Conservation (phyloP, 2,797 vertebrate genomes). For the Sorex maritimensis region DNA sequence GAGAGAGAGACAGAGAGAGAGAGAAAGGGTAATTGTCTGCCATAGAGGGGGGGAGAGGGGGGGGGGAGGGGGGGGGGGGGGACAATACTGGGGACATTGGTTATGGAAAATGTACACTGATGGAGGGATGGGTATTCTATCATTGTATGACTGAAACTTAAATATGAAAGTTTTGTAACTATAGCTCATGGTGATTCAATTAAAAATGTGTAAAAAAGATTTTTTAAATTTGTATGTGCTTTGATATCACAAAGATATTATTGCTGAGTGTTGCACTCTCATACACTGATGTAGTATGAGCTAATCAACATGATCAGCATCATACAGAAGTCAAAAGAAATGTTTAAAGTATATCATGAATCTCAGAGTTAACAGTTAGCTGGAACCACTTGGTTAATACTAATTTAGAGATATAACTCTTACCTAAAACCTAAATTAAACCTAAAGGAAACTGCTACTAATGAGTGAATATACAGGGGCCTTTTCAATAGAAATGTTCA, state of each 20-base stretch:
- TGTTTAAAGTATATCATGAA: background rate
- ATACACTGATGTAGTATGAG: background rate
- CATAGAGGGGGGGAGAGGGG: too few relatives aligned
- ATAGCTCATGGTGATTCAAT: too few relatives aligned
- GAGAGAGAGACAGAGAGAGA: too few relatives aligned
- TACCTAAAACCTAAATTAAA: background rate
- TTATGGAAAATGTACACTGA: too few relatives aligned
- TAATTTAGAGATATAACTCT: background rate
- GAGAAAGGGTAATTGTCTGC: too few relatives aligned
- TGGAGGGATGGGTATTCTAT: too few relatives aligned
- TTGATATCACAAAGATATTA: conserved; percentile 40
- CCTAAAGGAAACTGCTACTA: background rate
- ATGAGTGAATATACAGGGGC: background rate
- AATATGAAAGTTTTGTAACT: too few relatives aligned
- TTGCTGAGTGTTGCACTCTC: conserved; percentile 41
- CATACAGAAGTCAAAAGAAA: background rate
- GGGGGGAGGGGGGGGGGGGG: too few relatives aligned
- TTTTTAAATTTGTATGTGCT: background rate
- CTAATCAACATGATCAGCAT: background rate
- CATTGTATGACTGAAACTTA: too few relatives aligned
- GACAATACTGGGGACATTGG: too few relatives aligned
- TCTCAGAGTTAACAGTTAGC: background rate
- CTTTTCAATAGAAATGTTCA: background rate
- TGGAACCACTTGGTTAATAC: background rate
- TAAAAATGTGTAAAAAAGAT: too few relatives aligned